Evolutionary conservation across 2,888 invertebrate genomes (phyloP).

Genomic region (Athrips mouffetella): DNA sequence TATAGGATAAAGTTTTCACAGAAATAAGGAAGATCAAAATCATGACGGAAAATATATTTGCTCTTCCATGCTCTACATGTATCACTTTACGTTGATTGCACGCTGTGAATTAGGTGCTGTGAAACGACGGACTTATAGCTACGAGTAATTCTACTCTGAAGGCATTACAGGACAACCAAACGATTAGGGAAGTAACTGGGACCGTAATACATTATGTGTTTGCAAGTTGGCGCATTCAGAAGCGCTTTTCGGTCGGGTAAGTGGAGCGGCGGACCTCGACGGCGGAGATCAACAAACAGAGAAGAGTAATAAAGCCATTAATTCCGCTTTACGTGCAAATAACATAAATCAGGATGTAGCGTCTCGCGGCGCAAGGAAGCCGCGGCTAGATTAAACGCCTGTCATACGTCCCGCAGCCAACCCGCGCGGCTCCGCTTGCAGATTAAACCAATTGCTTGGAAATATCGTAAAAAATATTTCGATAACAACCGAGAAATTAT

Average conservation of each 20-base stretch:
- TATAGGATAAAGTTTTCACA: background rate
- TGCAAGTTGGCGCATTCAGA: slow-evolving; percentile 51
- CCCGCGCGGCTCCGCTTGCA: slow-evolving; percentile 39
- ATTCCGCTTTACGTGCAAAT: slow-evolving; percentile 76
- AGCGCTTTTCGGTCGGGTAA: slow-evolving; percentile 51
- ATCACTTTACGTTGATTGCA: slow-evolving; percentile 16
- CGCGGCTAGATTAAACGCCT: slow-evolving; percentile 61
- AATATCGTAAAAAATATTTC: slow-evolving; percentile 21
- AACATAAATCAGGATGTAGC: slow-evolving; percentile 75
- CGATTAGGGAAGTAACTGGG: slow-evolving; percentile 33
- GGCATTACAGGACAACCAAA: slow-evolving; percentile 29
- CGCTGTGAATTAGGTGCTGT: slow-evolving; percentile 28
- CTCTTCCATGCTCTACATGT: slow-evolving; percentile 7
- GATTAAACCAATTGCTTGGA: slow-evolving; percentile 46
- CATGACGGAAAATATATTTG: no score
- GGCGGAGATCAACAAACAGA: slow-evolving; percentile 67
- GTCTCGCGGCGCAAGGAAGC: slow-evolving; percentile 63
- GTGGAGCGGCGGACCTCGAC: slow-evolving; percentile 47
- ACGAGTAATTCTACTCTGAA: slow-evolving; percentile 30
- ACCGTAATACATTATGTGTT: slow-evolving; percentile 43
- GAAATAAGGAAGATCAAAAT: background rate
- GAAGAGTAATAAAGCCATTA: slow-evolving; percentile 76
- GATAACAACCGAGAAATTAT: slow-evolving; percentile 13
- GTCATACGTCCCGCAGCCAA: slow-evolving; percentile 54
- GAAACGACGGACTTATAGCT: slow-evolving; percentile 23